These are phyloP conservation scores for Pinctada fucata DNA, from an alignment of 2,888 invertebrate species.

Conservation along the genomic window DNA sequence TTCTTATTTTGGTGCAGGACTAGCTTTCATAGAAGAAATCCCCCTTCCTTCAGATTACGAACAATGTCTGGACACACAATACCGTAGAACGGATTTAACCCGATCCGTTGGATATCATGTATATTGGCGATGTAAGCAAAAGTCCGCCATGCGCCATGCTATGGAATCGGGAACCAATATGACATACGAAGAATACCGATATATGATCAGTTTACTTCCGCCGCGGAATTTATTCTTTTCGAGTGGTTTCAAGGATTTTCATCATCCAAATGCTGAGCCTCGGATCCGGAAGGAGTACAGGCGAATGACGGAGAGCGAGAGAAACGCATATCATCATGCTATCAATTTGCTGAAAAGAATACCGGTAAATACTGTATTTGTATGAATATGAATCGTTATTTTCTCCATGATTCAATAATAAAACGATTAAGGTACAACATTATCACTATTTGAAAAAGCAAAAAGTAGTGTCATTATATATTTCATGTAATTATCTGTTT, in stretches of 20 bases:
- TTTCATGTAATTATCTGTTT: too few species aligned
- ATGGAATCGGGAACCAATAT: conserved; percentile 42
- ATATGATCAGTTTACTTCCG: conserved; percentile 2
- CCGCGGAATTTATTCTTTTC: conserved; percentile 8
- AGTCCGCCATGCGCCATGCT: neutral
- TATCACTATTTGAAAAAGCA: too few species aligned
- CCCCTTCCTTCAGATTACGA: conserved; percentile 53
- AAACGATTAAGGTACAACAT: too few species aligned
- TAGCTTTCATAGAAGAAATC: conserved; percentile 47
- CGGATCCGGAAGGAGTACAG: conserved; percentile 52
- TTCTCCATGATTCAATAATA: too few species aligned
- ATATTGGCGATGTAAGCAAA: conserved; percentile 50
- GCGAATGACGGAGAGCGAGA: conserved; percentile 45
- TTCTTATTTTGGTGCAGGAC: neutral
- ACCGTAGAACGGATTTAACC: conserved; percentile 46
- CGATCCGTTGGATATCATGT: conserved; percentile 55
- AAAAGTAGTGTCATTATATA: too few species aligned
- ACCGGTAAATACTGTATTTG: conserved; percentile 41
- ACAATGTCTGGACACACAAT: conserved; percentile 56
- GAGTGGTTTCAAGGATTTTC: neutral
- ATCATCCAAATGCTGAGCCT: conserved; percentile 18
- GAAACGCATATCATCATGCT: conserved; percentile 47
- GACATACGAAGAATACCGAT: conserved; percentile 42
- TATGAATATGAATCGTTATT: too few species aligned
- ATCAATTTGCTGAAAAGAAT: conserved; percentile 50